These are phyloP conservation scores for Brachyptera risi DNA, from an alignment of 2,888 invertebrate species.

Conservation along the genomic window DNA sequence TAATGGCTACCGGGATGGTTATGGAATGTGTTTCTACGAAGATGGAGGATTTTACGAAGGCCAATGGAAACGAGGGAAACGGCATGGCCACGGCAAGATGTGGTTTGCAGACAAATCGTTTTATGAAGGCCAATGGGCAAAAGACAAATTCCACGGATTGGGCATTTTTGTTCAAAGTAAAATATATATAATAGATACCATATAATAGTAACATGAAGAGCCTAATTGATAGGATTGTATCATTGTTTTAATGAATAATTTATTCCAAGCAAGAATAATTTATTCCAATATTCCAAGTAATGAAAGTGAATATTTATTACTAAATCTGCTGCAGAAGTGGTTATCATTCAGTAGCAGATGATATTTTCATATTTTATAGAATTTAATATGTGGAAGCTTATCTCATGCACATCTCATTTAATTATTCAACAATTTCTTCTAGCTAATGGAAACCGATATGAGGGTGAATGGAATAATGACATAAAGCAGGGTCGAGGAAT, in stretches of 20 bases:
- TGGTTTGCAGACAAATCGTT: constrained; percentile 56
- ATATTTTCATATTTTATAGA: no score
- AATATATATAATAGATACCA: no score
- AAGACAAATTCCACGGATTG: constrained; percentile 48
- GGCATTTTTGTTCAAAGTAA: constrained; percentile 54
- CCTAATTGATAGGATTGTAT: no score
- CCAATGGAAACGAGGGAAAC: constrained; percentile 55
- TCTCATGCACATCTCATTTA: no score
- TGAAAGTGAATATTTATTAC: no score
- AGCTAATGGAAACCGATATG: constrained; percentile 60
- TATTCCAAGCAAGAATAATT: no score
- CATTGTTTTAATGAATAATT: no score
- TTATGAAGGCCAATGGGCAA: constrained; percentile 59
- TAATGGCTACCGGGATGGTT: constrained; percentile 56
- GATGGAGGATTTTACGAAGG: constrained; percentile 50
- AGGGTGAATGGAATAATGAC: constrained; percentile 57
- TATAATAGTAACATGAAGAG: no score
- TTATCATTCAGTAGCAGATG: background rate
- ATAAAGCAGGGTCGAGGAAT: constrained; percentile 58
- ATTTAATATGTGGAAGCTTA: no score
- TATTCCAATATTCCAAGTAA: background rate
- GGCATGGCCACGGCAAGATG: constrained; percentile 49
- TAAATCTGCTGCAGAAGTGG: no score
- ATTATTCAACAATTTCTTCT: constrained; percentile 27
- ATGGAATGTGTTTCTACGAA: constrained; percentile 47